Conservation (phyloP, 2,113 vertebrate genomes). For the Lophura nycthemera region DNA sequence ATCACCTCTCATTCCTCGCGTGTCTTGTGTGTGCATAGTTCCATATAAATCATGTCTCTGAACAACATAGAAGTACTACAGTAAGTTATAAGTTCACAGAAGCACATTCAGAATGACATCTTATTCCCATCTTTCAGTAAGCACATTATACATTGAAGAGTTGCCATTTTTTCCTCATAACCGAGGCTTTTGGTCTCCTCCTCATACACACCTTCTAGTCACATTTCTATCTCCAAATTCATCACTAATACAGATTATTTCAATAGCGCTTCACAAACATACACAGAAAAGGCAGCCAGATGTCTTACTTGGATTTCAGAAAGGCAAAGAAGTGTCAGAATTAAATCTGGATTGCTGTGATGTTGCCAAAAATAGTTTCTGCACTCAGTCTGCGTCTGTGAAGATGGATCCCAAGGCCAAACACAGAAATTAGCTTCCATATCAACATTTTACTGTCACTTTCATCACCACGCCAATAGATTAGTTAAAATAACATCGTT, state of each 20-base stretch:
- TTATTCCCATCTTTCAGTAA: constrained; percentile 51
- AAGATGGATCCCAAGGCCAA: constrained; percentile 52
- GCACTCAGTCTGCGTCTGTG: not conserved
- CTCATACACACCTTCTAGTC: not conserved
- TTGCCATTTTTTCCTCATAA: not conserved
- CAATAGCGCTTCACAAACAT: not conserved
- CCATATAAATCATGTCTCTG: not conserved
- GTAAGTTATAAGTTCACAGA: not conserved
- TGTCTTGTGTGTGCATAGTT: not conserved
- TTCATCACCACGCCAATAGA: constrained; percentile 57
- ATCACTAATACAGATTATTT: not conserved
- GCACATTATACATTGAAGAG: not conserved
- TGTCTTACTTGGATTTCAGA: constrained; percentile 38
- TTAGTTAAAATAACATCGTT: constrained; percentile 66
- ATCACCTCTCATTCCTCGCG: not conserved
- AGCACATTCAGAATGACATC: constrained; percentile 22
- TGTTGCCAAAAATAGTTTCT: constrained; percentile 61
- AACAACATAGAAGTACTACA: not conserved
- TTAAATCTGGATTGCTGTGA: constrained; percentile 17
- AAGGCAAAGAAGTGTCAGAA: constrained; percentile 53
- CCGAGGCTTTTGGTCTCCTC: not conserved
- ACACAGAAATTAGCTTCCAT: constrained; percentile 66
- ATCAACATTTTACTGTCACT: constrained; percentile 67
- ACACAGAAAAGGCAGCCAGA: not conserved
- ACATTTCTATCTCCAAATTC: not conserved